These are phyloP conservation scores for Amphiprion clarkii DNA, from an alignment of 2,797 vertebrate species.

Conservation along the genomic window DNA sequence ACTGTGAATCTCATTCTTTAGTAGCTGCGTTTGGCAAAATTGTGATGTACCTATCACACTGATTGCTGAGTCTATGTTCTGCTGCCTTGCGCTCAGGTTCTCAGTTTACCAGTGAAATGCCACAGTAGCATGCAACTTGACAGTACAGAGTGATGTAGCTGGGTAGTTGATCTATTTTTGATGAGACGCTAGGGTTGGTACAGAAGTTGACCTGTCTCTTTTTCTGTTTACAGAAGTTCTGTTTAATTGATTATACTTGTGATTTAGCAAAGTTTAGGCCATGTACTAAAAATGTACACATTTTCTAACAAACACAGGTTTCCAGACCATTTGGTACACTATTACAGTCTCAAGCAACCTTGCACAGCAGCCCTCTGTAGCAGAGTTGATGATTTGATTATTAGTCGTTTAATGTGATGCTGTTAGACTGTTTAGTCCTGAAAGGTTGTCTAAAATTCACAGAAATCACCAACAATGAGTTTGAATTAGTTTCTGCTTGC, in stretches of 20 bases:
- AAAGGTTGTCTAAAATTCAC: slow-evolving; percentile 6
- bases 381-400: not conserved
- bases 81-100: slow-evolving; percentile 36
- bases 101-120: slow-evolving; percentile 19
- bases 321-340: not conserved
- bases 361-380: not conserved
- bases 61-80: not conserved
- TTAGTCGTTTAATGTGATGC: not conserved
- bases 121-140: slow-evolving; percentile 17
- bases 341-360: not conserved
- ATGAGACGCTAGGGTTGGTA: slow-evolving; percentile 2
- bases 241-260: not conserved
- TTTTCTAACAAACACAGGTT: not conserved
- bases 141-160: slow-evolving; percentile 11
- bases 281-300: not conserved
- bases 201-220: not conserved
- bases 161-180: slow-evolving; percentile 32
- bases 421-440: not conserved
- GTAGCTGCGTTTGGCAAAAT: not conserved
- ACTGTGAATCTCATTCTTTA: slow-evolving; percentile 22
- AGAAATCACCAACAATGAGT: not conserved
- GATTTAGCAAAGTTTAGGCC: slow-evolving; percentile 19
- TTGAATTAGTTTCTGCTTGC: not conserved
- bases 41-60: slow-evolving; percentile 1
- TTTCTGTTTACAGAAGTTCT: slow-evolving; percentile 2